A percentile compares a stretch with the other conserved stretches of the same genome.
Evolutionary conservation across 2,888 invertebrate species (phyloP).

Genomic region (Podabrus alpinus): DNA sequence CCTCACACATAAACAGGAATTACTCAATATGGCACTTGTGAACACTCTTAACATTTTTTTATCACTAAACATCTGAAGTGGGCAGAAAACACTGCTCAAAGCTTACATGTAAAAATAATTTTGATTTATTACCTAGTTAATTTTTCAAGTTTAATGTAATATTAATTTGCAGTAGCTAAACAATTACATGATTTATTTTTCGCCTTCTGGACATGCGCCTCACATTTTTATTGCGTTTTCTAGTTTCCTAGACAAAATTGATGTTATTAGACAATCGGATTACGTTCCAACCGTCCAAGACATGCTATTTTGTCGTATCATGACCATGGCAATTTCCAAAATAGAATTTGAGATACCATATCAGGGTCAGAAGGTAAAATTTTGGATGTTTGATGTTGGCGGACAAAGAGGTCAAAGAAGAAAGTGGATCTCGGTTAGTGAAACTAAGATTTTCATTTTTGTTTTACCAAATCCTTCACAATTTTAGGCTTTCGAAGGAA

Average conservation of each 20-base stretch:
- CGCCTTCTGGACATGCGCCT: neutral
- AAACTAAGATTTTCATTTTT: neutral
- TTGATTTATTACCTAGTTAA: too few relatives aligned
- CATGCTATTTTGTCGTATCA: slow-evolving; percentile 75
- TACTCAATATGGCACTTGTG: too few relatives aligned
- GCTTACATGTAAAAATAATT: too few relatives aligned
- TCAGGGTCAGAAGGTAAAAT: slow-evolving; percentile 72
- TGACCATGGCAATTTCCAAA: slow-evolving; percentile 74
- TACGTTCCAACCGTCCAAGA: slow-evolving; percentile 78
- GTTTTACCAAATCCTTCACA: neutral
- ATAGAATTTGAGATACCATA: slow-evolving; percentile 74
- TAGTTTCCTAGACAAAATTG: slow-evolving; percentile 77
- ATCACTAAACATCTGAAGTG: too few relatives aligned
- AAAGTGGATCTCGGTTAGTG: slow-evolving; percentile 77
- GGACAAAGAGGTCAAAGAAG: slow-evolving; percentile 81
- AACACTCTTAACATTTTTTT: too few relatives aligned
- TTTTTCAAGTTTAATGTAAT: too few relatives aligned
- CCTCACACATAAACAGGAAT: too few relatives aligned
- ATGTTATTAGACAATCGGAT: slow-evolving; percentile 63
- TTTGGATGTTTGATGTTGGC: slow-evolving; percentile 85
- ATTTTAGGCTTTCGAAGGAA: slow-evolving; percentile 76
- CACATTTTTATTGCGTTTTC: slow-evolving; percentile 28
- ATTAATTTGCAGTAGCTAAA: too few relatives aligned
- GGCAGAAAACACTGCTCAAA: too few relatives aligned
- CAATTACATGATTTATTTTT: neutral